Evolutionary conservation across 92 coral and sea anemone species (phyloP).

Genomic region (Epizoanthus fatuus): DNA sequence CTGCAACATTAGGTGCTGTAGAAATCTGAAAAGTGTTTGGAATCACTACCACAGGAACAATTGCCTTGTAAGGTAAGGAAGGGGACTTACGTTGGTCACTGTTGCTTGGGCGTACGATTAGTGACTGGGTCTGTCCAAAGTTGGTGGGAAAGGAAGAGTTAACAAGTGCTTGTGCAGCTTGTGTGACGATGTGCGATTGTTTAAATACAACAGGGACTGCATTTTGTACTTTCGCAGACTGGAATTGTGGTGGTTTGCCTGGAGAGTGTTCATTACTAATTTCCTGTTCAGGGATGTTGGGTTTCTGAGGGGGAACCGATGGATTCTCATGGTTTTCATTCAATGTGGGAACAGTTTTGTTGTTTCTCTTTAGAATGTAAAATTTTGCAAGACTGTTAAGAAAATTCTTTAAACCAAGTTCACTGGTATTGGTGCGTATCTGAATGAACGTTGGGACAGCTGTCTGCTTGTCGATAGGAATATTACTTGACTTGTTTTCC

Average conservation of each 20-base stretch:
- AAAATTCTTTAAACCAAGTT: conserved; percentile 22
- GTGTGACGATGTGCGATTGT: neutral
- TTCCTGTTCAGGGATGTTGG: neutral
- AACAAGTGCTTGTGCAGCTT: neutral
- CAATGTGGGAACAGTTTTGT: neutral
- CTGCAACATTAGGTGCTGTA: neutral
- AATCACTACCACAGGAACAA: neutral
- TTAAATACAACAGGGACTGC: neutral
- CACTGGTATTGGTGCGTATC: conserved; percentile 39
- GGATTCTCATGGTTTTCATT: neutral
- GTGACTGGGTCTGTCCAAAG: neutral
- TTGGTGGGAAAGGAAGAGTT: neutral
- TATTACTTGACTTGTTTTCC: neutral
- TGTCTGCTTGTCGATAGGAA: neutral
- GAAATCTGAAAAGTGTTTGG: conserved; percentile 13
- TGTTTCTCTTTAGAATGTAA: conserved; percentile 20
- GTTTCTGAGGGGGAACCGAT: neutral
- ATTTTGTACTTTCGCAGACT: neutral
- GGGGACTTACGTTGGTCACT: neutral
- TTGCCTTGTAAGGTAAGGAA: neutral
- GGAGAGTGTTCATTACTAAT: neutral
- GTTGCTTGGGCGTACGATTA: neutral
- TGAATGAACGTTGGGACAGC: conserved; percentile 22
- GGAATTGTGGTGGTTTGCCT: neutral
- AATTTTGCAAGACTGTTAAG: conserved; percentile 28